Base-by-base conservation (phyloP, 2,113 vertebrate species). In the Odocoileus hemionus region DNA sequence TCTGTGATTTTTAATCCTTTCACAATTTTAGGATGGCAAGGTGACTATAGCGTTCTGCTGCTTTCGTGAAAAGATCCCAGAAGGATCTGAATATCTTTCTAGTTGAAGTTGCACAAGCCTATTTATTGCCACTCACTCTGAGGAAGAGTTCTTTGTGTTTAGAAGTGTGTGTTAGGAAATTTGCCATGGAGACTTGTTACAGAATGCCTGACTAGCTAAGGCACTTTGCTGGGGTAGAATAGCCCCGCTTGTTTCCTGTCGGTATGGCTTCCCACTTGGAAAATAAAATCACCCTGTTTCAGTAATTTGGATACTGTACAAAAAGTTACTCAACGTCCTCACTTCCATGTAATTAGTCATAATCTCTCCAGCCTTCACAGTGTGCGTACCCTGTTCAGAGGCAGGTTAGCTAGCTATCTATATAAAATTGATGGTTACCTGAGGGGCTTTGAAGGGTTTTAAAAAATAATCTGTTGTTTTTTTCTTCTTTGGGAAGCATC, bases 151-250 rank as follows among this genome's bases (percentile, higher is more conserved):
- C 95, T 94, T 97, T 96, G 97, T 98, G 82, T 97, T 97, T 97
- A 70, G 91, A 91, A 97, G 95, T 89, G 60, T 98, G 95, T 97
- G 93, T 97, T 93, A 97, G 97, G 97, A 97, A 97, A 93, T 97
- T 97, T 97, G 96, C 97, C 96, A 98, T 98, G 98, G 97, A 98
- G 97, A 97, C 97, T 94, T 93, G 93, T 88, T 95, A 70, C 70
- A 96, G 97, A 97, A 97, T 97, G 96, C 95, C 60, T 93, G 95
- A 96, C 87, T 85, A 91, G 96, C 95, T 90, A 88, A 95, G 54
- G 93, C n/a, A 5, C 97, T 97, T 91, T 91, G 82, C 91, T 91
- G 28, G 94, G 91, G 91, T 89, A 97, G 96, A 95, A 96, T 91
- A 89, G 89, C 74, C 76, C 26, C 26, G 25, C 91, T 97, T 98